Conservation (phyloP, 1,140 invertebrate genomes). For the Vanessa atalanta region DNA sequence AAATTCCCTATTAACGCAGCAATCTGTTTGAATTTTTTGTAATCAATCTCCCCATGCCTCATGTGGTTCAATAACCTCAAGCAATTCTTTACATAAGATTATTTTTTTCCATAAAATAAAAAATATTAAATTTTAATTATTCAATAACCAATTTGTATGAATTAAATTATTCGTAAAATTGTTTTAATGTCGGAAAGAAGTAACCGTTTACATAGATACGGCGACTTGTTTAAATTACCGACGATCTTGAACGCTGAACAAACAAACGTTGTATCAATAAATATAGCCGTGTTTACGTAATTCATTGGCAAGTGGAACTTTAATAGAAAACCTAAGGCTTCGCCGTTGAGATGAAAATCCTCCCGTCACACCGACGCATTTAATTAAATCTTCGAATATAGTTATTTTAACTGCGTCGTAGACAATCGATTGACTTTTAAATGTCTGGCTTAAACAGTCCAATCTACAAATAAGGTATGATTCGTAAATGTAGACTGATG, state of each 20-base stretch:
- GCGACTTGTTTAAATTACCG: neutral
- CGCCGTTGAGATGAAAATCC: neutral
- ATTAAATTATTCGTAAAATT: neutral
- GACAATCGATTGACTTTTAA: neutral
- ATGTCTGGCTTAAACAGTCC: too few relatives aligned
- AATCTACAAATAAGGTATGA: too few relatives aligned
- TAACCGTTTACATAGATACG: neutral
- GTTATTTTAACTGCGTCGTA: neutral
- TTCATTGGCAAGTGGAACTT: neutral
- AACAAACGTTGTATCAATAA: conserved; percentile 1
- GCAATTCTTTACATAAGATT: too few relatives aligned
- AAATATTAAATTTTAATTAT: too few relatives aligned
- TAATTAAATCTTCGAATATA: neutral
- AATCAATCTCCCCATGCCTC: too few relatives aligned
- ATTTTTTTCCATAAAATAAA: too few relatives aligned
- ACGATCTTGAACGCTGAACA: conserved; percentile 5
- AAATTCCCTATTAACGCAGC: too few relatives aligned
- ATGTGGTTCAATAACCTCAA: too few relatives aligned
- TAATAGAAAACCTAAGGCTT: conserved; percentile 1
- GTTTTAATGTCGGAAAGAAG: neutral
- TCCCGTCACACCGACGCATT: neutral
- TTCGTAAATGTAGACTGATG: too few relatives aligned
- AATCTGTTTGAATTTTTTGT: too few relatives aligned
- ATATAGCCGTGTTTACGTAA: neutral
- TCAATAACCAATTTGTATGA: neutral